Evolutionary conservation across 2,888 invertebrate species (phyloP), one percentile per base, ranked within the genome.

Genomic region (Silvanus unidentatus): DNA sequence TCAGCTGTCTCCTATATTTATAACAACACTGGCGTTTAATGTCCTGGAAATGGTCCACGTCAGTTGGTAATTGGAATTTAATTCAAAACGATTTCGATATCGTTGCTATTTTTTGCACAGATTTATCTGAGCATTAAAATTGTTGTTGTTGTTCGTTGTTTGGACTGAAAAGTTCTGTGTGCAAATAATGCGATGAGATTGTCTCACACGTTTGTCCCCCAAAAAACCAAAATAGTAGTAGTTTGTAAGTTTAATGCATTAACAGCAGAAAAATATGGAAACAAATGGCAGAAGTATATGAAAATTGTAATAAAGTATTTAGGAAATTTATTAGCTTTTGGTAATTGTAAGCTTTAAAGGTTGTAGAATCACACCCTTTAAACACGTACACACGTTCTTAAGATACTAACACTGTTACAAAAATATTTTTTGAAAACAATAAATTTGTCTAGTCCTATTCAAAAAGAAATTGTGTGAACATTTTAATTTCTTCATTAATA

Each of bases 1-100:
- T 63, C 63, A 45, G 65, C 70, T 10, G 72, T 73, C 2, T 68
- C 72, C n/a, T 72, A 72, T 55, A 82, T 82, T 47, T 81, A 80
- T 72, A 86, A 85, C 65, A 83, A 85, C 68, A 84, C 83, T n/a
- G 85, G 85, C 37, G 85, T 85, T 54, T 85, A 84, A 75, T 56
- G 48, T 51, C 58, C 55, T 59, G 59, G 58, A 60, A 63, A 61
- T 53, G 58, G 54, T 47, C 53, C 45, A 56, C 55, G 52, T 46
- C 40, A 43, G 43, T 44, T 47, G 54, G 48, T 44, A 40, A 48
- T 28, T 36, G 42, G 38, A 40, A 34, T 15, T 38, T 22, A 28
- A 16, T 30, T 16, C 5, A 15, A n/a, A 34, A 14, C 27, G 38
- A 48, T 43, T 39, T 43, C 36, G 43, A 45, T 43, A 41, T 44